These are phyloP conservation scores for Drosophila histrio DNA, from an alignment of 2,888 invertebrate species.

Conservation along the genomic window DNA sequence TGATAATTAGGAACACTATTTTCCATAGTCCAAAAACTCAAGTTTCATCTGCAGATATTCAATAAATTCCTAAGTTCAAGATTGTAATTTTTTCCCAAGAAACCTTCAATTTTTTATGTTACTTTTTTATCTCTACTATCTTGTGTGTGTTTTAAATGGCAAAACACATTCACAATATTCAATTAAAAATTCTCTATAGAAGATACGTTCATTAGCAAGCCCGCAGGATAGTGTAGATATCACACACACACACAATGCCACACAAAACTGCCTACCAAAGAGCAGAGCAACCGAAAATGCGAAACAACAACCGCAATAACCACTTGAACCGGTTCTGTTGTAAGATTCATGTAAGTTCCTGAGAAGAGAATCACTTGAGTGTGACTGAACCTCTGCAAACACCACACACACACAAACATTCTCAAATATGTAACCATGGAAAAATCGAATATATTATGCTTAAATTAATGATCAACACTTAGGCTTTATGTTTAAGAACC, in stretches of 20 bases:
- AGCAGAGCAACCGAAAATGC: slow-evolving; percentile 64
- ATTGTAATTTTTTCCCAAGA: background rate
- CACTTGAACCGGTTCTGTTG: slow-evolving; percentile 71
- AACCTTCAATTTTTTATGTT: background rate
- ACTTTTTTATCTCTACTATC: slow-evolving; percentile 13
- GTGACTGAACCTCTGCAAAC: slow-evolving; percentile 69
- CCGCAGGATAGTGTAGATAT: slow-evolving; percentile 66
- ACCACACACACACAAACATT: slow-evolving; percentile 8
- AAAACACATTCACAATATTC: slow-evolving; percentile 4
- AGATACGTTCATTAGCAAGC: slow-evolving; percentile 44
- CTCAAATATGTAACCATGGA: background rate
- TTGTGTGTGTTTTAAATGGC: slow-evolving; percentile 11
- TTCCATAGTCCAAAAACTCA: too few species aligned
- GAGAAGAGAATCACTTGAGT: slow-evolving; percentile 69
- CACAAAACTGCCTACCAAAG: slow-evolving; percentile 47
- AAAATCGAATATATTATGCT: slow-evolving; percentile 24
- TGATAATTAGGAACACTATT: too few species aligned
- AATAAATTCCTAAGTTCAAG: background rate
- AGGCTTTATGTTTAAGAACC: slow-evolving; percentile 35
- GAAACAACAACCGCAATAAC: slow-evolving; percentile 57
- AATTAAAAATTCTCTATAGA: slow-evolving; percentile 27
- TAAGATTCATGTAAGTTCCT: slow-evolving; percentile 70
- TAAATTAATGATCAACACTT: slow-evolving; percentile 48
- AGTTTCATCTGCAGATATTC: background rate
- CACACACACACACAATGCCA: slow-evolving; percentile 26